These are phyloP conservation scores for Pyrgus malvae DNA, from an alignment of 2,888 invertebrate genomes.

Conservation along the genomic window DNA sequence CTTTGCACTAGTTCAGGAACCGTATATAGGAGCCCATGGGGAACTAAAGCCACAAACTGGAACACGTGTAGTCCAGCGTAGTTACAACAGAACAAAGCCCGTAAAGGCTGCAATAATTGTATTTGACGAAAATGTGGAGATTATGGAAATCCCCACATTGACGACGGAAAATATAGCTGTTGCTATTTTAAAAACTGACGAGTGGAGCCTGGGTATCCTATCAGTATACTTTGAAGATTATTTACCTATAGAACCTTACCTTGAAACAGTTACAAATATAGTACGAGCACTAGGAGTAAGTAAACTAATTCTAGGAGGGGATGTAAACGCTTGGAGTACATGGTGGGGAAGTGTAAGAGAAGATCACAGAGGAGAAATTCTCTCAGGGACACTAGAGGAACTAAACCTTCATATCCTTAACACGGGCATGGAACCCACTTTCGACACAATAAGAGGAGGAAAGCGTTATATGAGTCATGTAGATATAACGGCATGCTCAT, in stretches of 20 bases:
- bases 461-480: not conserved
- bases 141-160: slow-evolving; percentile 5
- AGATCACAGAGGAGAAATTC: not conserved
- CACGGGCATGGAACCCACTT: not conserved
- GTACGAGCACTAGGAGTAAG: not conserved
- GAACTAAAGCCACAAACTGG: slow-evolving; percentile 1
- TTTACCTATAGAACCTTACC: slow-evolving; percentile 20
- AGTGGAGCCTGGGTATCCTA: slow-evolving; percentile 8
- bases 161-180: slow-evolving; percentile 23
- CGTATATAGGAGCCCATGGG: slow-evolving; percentile 15
- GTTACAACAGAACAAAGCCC: slow-evolving; percentile 30
- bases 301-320: slow-evolving; percentile 23
- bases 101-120: slow-evolving; percentile 25
- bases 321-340: slow-evolving; percentile 24
- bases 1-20: slow-evolving; percentile 17
- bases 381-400: slow-evolving; percentile 8
- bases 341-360: slow-evolving; percentile 20
- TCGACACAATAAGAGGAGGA: not conserved
- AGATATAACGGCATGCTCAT: not conserved
- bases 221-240: slow-evolving; percentile 24
- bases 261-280: not conserved
- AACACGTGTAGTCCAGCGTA: slow-evolving; percentile 12
- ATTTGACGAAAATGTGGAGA: slow-evolving; percentile 12
- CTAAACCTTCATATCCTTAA: not conserved
- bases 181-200: slow-evolving; percentile 1